These are phyloP conservation scores for Drosophila rufa DNA, from an alignment of 1,140 invertebrate species.

Conservation along the genomic window DNA sequence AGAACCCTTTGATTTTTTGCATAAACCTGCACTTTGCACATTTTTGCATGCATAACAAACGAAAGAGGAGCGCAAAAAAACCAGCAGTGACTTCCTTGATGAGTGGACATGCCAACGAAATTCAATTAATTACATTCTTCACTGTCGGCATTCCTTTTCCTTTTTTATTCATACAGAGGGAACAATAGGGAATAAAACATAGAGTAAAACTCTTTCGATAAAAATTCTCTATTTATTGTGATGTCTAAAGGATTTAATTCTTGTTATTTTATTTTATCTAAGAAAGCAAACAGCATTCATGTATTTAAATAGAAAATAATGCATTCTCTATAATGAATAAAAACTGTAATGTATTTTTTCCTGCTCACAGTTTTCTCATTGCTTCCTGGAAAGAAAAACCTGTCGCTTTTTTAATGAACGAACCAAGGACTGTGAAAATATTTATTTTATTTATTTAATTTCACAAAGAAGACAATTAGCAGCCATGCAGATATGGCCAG, in stretches of 20 bases:
- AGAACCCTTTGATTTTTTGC: conserved; percentile 64
- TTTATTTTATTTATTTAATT: not conserved
- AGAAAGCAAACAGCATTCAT: no score
- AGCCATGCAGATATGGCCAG: not conserved
- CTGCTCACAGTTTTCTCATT: no score
- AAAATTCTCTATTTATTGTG: no score
- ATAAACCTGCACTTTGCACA: conserved; percentile 64
- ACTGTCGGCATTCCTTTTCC: conserved; percentile 1
- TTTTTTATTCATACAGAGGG: not conserved
- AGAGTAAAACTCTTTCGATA: no score
- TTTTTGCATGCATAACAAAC: conserved; percentile 64
- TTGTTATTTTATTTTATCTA: no score
- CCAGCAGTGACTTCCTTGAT: not conserved
- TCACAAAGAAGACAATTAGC: not conserved
- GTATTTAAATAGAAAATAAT: no score
- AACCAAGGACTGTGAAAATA: not conserved
- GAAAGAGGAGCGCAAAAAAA: conserved; percentile 13
- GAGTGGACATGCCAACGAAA: conserved; percentile 53
- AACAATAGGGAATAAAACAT: not conserved
- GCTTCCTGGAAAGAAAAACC: no score
- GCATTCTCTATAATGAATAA: no score
- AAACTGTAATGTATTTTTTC: no score
- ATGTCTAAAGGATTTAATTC: no score
- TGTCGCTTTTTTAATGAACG: not conserved
- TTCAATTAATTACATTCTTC: conserved; percentile 79